A percentile compares a stretch with the other conserved stretches of the same genome.
These are phyloP conservation scores for Eristalis tenax DNA, from an alignment of 2,888 invertebrate species.

Conservation along the genomic window DNA sequence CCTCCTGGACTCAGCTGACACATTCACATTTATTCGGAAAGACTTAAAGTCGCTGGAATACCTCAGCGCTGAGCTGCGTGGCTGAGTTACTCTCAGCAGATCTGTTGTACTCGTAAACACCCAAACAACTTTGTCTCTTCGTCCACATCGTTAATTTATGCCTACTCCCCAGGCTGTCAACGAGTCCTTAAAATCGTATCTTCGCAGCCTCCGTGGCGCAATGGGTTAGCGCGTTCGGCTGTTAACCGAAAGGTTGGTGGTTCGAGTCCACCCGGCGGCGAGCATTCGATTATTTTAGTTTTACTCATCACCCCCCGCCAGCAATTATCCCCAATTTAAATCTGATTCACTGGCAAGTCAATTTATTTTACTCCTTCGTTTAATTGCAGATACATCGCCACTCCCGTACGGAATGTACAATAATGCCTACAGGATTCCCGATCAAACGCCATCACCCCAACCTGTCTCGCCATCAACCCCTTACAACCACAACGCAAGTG, in stretches of 20 bases:
- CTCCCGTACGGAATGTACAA: slow-evolving; percentile 78
- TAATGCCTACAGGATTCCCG: slow-evolving; percentile 75
- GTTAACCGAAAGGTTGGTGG: slow-evolving; percentile 99
- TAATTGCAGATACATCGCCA: slow-evolving; percentile 78
- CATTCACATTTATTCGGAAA: too few relatives aligned
- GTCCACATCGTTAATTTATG: background rate
- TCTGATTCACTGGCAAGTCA: slow-evolving; percentile 14
- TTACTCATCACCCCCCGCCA: background rate
- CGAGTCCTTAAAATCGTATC: background rate
- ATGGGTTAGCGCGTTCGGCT: slow-evolving; percentile 99
- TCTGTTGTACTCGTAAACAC: too few relatives aligned
- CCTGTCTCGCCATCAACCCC: slow-evolving; percentile 79
- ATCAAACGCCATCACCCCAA: slow-evolving; percentile 80
- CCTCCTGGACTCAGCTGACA: too few relatives aligned
- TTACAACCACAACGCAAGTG: slow-evolving; percentile 76
- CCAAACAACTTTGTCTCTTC: too few relatives aligned
- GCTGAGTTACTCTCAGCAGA: too few relatives aligned
- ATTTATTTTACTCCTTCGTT: slow-evolving; percentile 30
- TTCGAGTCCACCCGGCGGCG: slow-evolving; percentile 86
- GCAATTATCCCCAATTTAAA: background rate
- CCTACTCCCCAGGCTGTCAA: background rate
- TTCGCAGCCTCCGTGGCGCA: slow-evolving; percentile 89
- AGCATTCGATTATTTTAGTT: background rate
- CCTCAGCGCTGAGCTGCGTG: too few relatives aligned
- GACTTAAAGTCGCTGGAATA: too few relatives aligned